Conservation (phyloP, 1,140 invertebrate species). For the Drosophila funebris region DNA sequence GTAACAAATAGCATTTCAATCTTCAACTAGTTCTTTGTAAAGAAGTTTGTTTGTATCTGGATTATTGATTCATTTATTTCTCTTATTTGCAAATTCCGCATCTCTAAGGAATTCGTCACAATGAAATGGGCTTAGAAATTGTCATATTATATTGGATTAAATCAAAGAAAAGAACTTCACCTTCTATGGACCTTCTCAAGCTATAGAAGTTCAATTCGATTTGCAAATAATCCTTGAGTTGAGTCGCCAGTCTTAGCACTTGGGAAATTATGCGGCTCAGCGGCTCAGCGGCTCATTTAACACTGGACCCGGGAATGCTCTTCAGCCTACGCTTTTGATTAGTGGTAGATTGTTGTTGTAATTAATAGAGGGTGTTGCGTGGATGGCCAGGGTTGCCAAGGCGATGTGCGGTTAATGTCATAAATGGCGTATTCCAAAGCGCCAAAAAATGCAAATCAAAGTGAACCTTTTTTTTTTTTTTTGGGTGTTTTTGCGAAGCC, state of each 20-base stretch:
- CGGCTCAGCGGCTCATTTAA: conserved; percentile 68
- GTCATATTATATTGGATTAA: too few relatives aligned
- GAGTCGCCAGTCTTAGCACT: conserved; percentile 2
- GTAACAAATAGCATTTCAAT: too few relatives aligned
- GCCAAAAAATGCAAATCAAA: conserved; percentile 72
- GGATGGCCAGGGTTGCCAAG: background rate
- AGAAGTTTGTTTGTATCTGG: too few relatives aligned
- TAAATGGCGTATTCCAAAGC: conserved; percentile 56
- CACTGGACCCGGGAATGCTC: conserved; percentile 25
- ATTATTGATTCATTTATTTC: too few relatives aligned
- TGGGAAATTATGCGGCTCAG: conserved; percentile 57
- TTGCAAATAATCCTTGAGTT: background rate
- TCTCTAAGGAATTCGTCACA: too few relatives aligned
- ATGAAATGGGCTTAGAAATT: too few relatives aligned
- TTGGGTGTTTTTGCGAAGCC: conserved; percentile 36
- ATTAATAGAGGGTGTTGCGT: conserved; percentile 58
- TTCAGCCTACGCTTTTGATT: conserved; percentile 37
- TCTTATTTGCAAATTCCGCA: too few relatives aligned
- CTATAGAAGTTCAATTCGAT: background rate
- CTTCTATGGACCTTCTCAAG: background rate
- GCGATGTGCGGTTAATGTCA: conserved; percentile 60
- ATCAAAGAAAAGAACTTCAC: background rate
- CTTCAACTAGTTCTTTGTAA: too few relatives aligned
- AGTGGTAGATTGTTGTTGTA: conserved; percentile 67
- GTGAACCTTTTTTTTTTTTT: conserved; percentile 55